Evolutionary conservation across 2,797 vertebrate genomes (phyloP).

Genomic region (Gouania willdenowi): DNA sequence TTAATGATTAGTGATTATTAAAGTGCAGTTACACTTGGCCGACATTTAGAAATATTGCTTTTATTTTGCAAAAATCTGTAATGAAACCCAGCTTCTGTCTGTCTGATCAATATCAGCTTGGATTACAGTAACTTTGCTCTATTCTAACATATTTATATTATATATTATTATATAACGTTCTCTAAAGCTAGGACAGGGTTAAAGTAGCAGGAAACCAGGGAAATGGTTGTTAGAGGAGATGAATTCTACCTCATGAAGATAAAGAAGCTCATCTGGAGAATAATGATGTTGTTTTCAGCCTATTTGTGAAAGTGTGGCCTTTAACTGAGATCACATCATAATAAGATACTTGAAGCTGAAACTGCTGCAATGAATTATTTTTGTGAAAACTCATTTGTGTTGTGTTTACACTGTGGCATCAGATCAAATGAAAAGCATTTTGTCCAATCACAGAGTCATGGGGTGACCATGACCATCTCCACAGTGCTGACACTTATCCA

Average conservation of each 20-base stretch:
- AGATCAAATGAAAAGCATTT: conserved; percentile 59
- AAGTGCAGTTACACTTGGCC: no score
- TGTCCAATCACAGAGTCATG: conserved; percentile 54
- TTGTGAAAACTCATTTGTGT: conserved; percentile 35
- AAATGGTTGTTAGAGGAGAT: conserved; percentile 3
- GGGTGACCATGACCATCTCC: conserved; percentile 62
- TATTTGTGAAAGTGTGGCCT: conserved; percentile 21
- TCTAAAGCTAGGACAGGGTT: not conserved
- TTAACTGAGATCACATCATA: conserved; percentile 31
- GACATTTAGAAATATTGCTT: no score
- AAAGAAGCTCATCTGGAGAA: conserved; percentile 2
- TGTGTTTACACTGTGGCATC: conserved; percentile 46
- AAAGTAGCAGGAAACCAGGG: not conserved
- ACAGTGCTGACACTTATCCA: conserved; percentile 58
- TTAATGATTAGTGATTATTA: no score
- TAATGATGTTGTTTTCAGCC: conserved; percentile 14
- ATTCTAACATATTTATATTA: no score
- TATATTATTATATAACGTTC: no score
- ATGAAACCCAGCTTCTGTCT: no score
- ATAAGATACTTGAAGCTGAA: conserved; percentile 20
- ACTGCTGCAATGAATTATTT: conserved; percentile 18
- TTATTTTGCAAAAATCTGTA: no score
- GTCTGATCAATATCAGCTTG: no score
- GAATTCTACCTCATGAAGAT: not conserved
- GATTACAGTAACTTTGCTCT: no score